phyloP scores from a whole-genome alignment of 2,797 vertebrate genomes.

The Rhinogobio ventralis region DNA sequence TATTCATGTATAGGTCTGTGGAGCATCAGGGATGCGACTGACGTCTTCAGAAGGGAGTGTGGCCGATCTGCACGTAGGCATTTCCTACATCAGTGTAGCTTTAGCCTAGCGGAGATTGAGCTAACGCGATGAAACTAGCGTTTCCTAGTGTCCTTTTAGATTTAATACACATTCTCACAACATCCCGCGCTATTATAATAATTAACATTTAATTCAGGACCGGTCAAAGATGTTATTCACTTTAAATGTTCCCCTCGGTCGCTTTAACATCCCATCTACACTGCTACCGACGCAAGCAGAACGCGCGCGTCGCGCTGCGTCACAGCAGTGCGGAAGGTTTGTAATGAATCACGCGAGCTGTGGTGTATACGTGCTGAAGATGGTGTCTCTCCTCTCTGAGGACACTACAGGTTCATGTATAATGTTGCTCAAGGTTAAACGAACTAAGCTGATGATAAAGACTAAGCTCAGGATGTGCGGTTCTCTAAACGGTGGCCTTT shows the following conservation, averaged over 20 bases:
- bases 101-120: constrained; percentile 30
- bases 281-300: not conserved
- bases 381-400: constrained; percentile 1
- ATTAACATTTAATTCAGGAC: not conserved
- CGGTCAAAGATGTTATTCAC: no score
- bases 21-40: constrained; percentile 11
- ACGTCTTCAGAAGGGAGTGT: constrained; percentile 34
- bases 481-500: not conserved
- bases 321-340: not conserved
- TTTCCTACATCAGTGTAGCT: constrained; percentile 45
- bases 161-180: not conserved
- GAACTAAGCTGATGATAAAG: constrained; percentile 25
- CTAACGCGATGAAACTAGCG: not conserved
- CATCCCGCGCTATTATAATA: not conserved
- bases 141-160: not conserved
- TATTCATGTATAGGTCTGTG: not conserved
- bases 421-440: constrained; percentile 25
- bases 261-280: not conserved
- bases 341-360: not conserved
- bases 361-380: constrained; percentile 36
- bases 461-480: not conserved
- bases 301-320: not conserved
- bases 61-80: constrained; percentile 56
- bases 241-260: not conserved
- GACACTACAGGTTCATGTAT: not conserved